Conservation (phyloP, 92 coral and sea anemone genomes). For the Siderastrea siderea region DNA sequence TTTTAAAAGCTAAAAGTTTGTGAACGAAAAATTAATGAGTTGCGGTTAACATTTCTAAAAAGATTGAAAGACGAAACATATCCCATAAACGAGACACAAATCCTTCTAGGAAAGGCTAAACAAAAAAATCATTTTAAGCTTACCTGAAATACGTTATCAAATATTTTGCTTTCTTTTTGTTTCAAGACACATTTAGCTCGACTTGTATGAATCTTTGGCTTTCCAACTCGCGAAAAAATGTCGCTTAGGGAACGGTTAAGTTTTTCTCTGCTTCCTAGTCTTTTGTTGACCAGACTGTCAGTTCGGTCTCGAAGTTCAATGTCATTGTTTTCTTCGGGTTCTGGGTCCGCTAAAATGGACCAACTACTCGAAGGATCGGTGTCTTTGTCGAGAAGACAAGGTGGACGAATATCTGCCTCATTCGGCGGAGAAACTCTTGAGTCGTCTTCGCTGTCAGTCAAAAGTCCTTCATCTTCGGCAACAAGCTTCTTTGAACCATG, state of each 20-base stretch:
- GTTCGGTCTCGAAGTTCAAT: neutral
- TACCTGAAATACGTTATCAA: constrained; percentile 6
- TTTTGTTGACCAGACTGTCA: neutral
- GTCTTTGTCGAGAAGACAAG: neutral
- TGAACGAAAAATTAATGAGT: neutral
- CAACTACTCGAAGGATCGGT: constrained; percentile 11
- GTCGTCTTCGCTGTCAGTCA: constrained; percentile 10
- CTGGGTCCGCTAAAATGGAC: constrained; percentile 1
- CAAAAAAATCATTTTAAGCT: neutral
- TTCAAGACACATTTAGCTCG: neutral
- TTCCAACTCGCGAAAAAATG: constrained; percentile 25
- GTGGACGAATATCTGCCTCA: constrained; percentile 16
- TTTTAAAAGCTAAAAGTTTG: neutral
- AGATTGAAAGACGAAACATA: too few relatives aligned
- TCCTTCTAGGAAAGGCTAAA: neutral
- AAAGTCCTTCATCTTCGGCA: constrained; percentile 33
- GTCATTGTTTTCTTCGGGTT: neutral
- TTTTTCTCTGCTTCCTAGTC: constrained; percentile 8
- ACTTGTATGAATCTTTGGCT: constrained; percentile 18
- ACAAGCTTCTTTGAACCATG: neutral
- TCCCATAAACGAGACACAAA: neutral
- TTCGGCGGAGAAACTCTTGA: neutral
- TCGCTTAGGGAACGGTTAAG: constrained; percentile 3
- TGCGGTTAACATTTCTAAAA: too few relatives aligned
- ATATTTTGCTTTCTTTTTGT: constrained; percentile 19